phyloP scores from a whole-genome alignment of 2,113 vertebrate genomes.

The Thunnus maccoyii region DNA sequence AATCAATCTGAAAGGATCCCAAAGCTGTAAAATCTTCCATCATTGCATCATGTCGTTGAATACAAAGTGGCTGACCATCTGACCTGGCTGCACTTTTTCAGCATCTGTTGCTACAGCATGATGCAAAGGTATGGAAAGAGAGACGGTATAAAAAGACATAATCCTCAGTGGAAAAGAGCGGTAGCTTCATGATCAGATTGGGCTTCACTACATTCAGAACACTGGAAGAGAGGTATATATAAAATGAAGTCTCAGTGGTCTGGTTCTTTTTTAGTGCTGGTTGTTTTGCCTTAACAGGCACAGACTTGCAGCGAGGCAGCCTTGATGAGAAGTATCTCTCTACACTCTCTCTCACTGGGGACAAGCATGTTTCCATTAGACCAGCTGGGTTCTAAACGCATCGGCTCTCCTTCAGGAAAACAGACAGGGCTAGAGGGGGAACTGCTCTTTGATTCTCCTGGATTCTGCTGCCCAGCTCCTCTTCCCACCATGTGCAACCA shows the following conservation, averaged over 20 bases:
- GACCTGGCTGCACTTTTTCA: neutral
- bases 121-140: constrained; percentile 32
- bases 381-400: constrained; percentile 64
- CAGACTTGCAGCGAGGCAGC: constrained; percentile 63
- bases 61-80: neutral
- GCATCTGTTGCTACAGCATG: neutral
- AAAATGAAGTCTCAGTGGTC: constrained; percentile 52
- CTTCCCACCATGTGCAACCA: constrained; percentile 26
- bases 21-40: neutral
- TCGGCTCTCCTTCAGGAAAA: constrained; percentile 59
- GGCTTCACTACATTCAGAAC: constrained; percentile 23
- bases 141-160: constrained; percentile 21
- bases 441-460: constrained; percentile 8
- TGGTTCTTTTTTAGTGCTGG: constrained; percentile 47
- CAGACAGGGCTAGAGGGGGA: constrained; percentile 9
- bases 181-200: constrained; percentile 22
- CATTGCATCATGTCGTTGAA: neutral
- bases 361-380: constrained; percentile 72
- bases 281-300: constrained; percentile 72
- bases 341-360: constrained; percentile 68
- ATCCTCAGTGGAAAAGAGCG: constrained; percentile 1
- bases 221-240: constrained; percentile 41
- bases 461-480: constrained; percentile 5
- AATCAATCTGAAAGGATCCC: neutral
- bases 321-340: constrained; percentile 68